These are phyloP conservation scores for Lophochroa leadbeateri DNA, from an alignment of 2,113 vertebrate genomes.

Conservation along the genomic window DNA sequence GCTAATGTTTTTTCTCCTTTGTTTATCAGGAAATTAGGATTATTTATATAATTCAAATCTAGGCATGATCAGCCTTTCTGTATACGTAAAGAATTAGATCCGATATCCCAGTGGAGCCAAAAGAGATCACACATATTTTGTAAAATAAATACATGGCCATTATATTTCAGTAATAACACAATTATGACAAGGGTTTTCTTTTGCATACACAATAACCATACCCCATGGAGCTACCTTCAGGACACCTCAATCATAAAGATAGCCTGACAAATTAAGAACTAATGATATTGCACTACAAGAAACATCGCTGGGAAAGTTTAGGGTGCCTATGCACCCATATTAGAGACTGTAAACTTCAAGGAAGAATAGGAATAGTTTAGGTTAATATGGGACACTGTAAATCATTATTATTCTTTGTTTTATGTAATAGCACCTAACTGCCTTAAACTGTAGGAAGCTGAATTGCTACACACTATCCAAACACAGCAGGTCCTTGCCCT, in stretches of 20 bases:
- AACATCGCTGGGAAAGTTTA: not conserved
- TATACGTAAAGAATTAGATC: not conserved
- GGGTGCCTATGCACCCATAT: not conserved
- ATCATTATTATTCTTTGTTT: not conserved
- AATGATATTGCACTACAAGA: not conserved
- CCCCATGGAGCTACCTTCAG: not conserved
- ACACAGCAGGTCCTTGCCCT: not conserved
- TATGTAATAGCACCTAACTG: not conserved
- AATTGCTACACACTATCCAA: not conserved
- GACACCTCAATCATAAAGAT: not conserved
- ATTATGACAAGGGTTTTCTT: not conserved
- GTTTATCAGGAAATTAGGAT: constrained; percentile 23
- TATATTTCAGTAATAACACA: not conserved
- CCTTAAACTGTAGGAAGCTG: not conserved
- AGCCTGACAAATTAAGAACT: not conserved
- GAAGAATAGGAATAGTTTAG: not conserved
- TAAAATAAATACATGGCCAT: not conserved
- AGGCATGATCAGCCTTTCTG: not conserved
- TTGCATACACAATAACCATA: not conserved
- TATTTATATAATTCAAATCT: constrained; percentile 13
- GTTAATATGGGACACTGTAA: not conserved
- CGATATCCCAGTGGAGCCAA: not conserved
- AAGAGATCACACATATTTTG: not conserved
- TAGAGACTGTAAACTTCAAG: not conserved
- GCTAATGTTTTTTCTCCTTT: not conserved